Evolutionary conservation across 30 jellyfish, hydroid and myxozoan genomes (phyloP).

Genomic region (Mastigias papua): DNA sequence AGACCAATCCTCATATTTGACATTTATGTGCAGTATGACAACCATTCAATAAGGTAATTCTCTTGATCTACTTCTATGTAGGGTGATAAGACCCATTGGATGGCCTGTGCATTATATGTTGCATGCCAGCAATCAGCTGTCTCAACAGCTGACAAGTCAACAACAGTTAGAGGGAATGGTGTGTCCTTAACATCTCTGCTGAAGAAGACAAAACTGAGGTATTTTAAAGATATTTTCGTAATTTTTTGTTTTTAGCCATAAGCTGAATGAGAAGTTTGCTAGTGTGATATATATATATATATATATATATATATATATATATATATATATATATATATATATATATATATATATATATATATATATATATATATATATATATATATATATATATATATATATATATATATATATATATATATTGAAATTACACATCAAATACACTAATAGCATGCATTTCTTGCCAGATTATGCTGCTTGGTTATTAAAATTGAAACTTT

Average conservation of each 20-base stretch:
- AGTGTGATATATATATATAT: neutral
- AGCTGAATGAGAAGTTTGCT: neutral
- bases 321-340: neutral
- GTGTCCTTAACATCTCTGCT: constrained; percentile 77
- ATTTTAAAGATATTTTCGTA: neutral
- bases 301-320: neutral
- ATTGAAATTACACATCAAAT: too few relatives aligned
- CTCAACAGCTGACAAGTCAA: constrained; percentile 62
- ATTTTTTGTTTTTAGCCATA: neutral
- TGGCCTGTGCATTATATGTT: constrained; percentile 88
- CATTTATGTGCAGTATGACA: too few relatives aligned
- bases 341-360: neutral
- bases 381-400: neutral
- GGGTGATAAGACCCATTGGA: constrained; percentile 95
- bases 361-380: neutral
- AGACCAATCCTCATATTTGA: too few relatives aligned
- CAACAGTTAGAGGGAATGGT: constrained; percentile 67
- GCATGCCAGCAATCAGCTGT: constrained; percentile 77
- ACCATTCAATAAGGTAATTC: too few relatives aligned
- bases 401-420: neutral
- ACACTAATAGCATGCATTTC: too few relatives aligned
- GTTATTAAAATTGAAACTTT: neutral
- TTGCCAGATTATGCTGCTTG: neutral
- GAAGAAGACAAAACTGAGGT: constrained; percentile 81
- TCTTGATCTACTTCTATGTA: neutral